A percentile compares a stretch with the other conserved stretches of the same genome.
Conservation (phyloP, 2,888 invertebrate species). For the Drosophila multiciliata region DNA sequence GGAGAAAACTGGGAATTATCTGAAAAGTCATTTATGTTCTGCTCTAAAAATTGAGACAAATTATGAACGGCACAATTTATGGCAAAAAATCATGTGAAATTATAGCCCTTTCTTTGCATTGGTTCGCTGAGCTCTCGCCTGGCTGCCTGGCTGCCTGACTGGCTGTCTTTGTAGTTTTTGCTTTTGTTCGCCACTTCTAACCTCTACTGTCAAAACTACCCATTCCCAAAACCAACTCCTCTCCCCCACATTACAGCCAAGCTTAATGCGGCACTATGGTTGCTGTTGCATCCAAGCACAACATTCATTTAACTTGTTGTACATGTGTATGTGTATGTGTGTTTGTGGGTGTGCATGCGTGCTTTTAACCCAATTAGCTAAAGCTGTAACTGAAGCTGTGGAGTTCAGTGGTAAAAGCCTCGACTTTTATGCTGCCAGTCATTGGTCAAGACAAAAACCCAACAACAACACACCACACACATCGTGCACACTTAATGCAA, state of each 20-base stretch:
- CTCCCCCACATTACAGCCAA: conserved; percentile 27
- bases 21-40: conserved; percentile 49
- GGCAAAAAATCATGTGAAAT: conserved; percentile 53
- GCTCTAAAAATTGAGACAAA: conserved; percentile 73
- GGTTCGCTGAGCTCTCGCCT: conserved; percentile 34
- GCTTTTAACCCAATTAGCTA: conserved; percentile 77
- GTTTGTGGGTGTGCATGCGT: conserved; percentile 24
- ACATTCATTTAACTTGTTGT: conserved; percentile 61
- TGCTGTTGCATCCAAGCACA: conserved; percentile 57
- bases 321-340: conserved; percentile 28
- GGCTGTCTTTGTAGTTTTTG: background rate
- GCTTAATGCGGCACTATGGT: conserved; percentile 51
- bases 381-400: conserved; percentile 52
- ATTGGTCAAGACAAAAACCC: conserved; percentile 8
- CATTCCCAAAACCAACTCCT: background rate
- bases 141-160: background rate
- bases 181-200: conserved; percentile 20
- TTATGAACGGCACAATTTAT: conserved; percentile 71
- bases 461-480: background rate
- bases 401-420: conserved; percentile 65
- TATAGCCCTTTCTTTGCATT: conserved; percentile 60
- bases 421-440: conserved; percentile 53
- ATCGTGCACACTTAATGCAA: conserved; percentile 21
- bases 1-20: conserved; percentile 14
- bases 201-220: conserved; percentile 13